These are phyloP conservation scores for Apodemia duryi DNA, from an alignment of 2,888 invertebrate genomes.

Conservation along the genomic window DNA sequence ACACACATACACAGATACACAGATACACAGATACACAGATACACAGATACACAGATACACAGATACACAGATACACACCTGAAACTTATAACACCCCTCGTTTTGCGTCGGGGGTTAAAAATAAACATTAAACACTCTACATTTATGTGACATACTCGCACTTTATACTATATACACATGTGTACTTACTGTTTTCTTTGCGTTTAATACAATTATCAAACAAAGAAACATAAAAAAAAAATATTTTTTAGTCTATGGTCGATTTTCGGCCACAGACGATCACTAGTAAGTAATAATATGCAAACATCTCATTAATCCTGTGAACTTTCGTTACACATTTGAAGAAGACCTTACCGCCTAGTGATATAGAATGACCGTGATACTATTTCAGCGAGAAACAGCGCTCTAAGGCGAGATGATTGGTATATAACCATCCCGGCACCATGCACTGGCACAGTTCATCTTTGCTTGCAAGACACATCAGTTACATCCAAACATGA, in stretches of 20 bases:
- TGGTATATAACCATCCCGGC: constrained; percentile 58
- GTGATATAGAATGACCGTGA: constrained; percentile 53
- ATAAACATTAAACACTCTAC: too few species aligned
- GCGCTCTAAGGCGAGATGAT: constrained; percentile 46
- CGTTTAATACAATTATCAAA: background rate
- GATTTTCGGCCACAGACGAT: too few species aligned
- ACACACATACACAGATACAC: too few species aligned
- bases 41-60: too few species aligned
- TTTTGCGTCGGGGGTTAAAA: too few species aligned
- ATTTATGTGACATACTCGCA: too few species aligned
- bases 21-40: too few species aligned
- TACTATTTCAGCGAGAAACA: constrained; percentile 52
- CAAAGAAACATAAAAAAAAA: background rate
- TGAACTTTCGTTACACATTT: constrained; percentile 10
- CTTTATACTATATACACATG: too few species aligned
- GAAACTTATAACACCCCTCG: too few species aligned
- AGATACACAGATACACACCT: too few species aligned
- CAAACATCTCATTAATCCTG: constrained; percentile 6
- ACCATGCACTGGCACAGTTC: constrained; percentile 59
- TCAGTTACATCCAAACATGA: constrained; percentile 51
- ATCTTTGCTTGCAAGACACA: constrained; percentile 45
- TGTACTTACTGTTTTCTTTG: too few species aligned
- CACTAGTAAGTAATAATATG: background rate
- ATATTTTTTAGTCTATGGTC: too few species aligned
- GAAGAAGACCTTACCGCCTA: constrained; percentile 23